phyloP scores from a whole-genome alignment of 2,113 vertebrate species.

The Salvelinus namaycush region DNA sequence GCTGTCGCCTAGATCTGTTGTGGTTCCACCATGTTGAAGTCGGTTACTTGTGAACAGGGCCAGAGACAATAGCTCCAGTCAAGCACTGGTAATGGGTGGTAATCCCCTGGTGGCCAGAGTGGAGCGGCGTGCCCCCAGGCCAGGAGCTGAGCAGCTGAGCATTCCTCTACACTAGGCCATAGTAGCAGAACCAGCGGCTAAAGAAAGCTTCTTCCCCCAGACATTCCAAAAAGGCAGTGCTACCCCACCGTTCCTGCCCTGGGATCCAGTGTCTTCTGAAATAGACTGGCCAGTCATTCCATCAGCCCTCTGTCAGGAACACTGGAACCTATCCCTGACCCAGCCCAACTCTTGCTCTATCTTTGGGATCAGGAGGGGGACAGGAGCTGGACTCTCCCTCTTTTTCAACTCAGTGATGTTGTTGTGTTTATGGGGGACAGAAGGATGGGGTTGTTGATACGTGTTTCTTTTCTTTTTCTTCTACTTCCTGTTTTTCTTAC shows the following conservation, averaged over 20 bases:
- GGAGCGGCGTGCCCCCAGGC: constrained; percentile 41
- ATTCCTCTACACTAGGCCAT: constrained; percentile 66
- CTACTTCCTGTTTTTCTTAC: constrained; percentile 16
- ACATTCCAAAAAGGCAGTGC: constrained; percentile 56
- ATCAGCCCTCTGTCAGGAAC: not conserved
- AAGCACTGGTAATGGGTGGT: constrained; percentile 44
- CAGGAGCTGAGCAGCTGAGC: constrained; percentile 63
- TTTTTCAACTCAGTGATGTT: not conserved
- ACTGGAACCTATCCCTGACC: not conserved
- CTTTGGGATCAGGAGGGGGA: constrained; percentile 61
- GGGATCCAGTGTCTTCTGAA: constrained; percentile 28
- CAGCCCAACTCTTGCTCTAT: constrained; percentile 47
- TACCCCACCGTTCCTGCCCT: not conserved
- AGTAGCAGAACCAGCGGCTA: constrained; percentile 56
- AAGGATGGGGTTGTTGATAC: not conserved
- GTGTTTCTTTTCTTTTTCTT: constrained; percentile 25
- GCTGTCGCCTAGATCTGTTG: not conserved
- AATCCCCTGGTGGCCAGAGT: constrained; percentile 37
- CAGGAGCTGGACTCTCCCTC: constrained; percentile 13
- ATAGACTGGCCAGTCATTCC: constrained; percentile 39
- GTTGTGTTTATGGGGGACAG: not conserved
- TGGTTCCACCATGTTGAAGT: constrained; percentile 5
- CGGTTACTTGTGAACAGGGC: constrained; percentile 28
- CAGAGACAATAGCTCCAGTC: constrained; percentile 35
- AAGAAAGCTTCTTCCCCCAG: constrained; percentile 70